A percentile compares a stretch with the other conserved stretches of the same genome.
These are phyloP conservation scores for Carabus problematicus DNA, from an alignment of 2,888 invertebrate genomes.

Conservation along the genomic window DNA sequence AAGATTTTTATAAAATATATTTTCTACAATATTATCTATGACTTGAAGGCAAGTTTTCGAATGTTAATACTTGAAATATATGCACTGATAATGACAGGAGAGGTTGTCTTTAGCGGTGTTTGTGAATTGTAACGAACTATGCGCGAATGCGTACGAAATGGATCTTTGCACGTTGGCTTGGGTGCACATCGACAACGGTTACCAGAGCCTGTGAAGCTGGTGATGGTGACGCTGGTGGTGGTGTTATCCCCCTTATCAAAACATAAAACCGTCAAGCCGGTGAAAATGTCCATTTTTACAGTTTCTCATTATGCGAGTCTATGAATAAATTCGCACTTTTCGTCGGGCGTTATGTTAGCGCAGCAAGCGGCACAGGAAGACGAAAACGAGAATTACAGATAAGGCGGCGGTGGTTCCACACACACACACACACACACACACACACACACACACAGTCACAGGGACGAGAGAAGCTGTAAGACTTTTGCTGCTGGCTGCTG, in stretches of 20 bases:
- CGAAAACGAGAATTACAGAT: constrained; percentile 59
- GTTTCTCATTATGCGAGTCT: constrained; percentile 64
- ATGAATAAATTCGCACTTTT: constrained; percentile 65
- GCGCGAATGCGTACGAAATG: no score
- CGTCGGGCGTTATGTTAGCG: constrained; percentile 55
- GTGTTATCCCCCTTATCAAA: constrained; percentile 62
- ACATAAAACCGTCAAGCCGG: constrained; percentile 61
- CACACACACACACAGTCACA: constrained; percentile 14
- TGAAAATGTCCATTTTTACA: constrained; percentile 64
- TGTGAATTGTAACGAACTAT: no score
- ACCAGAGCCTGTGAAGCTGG: not conserved
- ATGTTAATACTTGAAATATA: no score
- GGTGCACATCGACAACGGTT: not conserved
- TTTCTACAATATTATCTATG: no score
- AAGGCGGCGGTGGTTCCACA: constrained; percentile 56
- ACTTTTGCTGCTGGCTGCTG: constrained; percentile 50
- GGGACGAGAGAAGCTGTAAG: constrained; percentile 54
- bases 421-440: constrained; percentile 47
- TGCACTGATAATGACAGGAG: no score
- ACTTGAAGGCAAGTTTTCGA: no score
- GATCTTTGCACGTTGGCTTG: not conserved
- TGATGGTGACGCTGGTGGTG: constrained; percentile 50
- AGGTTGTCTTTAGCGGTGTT: no score
- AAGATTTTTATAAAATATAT: no score
- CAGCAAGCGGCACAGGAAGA: constrained; percentile 42